Evolutionary conservation across 2,113 vertebrate genomes (phyloP).

Genomic region (Gymnocephalus cernua): DNA sequence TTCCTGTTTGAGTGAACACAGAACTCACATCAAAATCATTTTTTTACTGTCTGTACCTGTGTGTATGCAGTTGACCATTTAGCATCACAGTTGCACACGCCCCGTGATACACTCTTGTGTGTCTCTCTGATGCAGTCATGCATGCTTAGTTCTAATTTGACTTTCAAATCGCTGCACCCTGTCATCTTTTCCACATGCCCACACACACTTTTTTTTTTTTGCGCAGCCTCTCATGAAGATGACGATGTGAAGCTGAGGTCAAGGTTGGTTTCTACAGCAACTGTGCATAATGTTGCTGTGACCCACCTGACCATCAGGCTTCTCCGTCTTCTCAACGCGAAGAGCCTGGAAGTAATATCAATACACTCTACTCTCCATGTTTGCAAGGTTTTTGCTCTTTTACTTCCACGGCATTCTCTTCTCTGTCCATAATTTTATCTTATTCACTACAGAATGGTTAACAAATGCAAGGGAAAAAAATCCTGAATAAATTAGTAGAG

Average conservation of each 20-base stretch:
- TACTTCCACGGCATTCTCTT: not conserved
- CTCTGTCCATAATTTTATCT: too few relatives aligned
- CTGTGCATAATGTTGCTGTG: conserved; percentile 60
- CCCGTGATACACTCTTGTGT: conserved; percentile 3
- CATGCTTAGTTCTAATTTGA: conserved; percentile 73
- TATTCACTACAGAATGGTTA: not conserved
- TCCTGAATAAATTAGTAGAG: not conserved
- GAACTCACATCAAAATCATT: not conserved
- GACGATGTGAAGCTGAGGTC: conserved; percentile 64
- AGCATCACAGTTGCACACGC: not conserved
- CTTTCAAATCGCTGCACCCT: conserved; percentile 70
- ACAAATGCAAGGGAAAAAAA: not conserved
- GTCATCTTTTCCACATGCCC: conserved; percentile 64
- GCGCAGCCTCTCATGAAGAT: conserved; percentile 47
- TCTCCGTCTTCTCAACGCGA: conserved; percentile 21
- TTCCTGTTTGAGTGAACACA: conserved; percentile 53
- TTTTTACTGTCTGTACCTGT: conserved; percentile 15
- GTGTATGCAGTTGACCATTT: conserved; percentile 12
- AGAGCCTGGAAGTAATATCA: conserved; percentile 7
- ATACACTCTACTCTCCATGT: not conserved
- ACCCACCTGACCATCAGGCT: conserved; percentile 51
- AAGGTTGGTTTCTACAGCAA: conserved; percentile 70
- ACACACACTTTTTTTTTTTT: conserved; percentile 22
- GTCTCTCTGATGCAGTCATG: conserved; percentile 50
- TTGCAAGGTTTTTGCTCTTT: conserved; percentile 6